phyloP scores from a whole-genome alignment of 1,140 invertebrate genomes.

The Drosophila navojoa region DNA sequence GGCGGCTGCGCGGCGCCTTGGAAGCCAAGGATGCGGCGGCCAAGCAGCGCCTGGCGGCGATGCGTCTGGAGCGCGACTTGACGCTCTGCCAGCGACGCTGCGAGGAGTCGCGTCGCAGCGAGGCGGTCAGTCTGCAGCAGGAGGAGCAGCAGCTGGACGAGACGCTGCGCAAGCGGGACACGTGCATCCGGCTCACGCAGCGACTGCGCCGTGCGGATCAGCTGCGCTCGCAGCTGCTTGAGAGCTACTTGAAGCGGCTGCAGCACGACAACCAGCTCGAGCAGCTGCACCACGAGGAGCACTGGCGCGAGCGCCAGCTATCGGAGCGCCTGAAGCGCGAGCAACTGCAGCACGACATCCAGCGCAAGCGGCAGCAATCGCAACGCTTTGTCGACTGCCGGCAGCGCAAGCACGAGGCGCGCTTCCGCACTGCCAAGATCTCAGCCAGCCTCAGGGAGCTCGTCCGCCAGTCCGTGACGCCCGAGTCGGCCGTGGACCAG shows the following conservation, averaged over 20 bases:
- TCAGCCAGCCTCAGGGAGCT: constrained; percentile 79
- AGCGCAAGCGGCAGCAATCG: constrained; percentile 60
- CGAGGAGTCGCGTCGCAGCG: constrained; percentile 69
- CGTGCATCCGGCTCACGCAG: constrained; percentile 65
- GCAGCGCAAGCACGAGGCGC: constrained; percentile 62
- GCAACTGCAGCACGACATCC: constrained; percentile 69
- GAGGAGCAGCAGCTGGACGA: constrained; percentile 77
- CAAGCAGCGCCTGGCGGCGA: constrained; percentile 58
- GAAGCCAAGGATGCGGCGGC: constrained; percentile 69
- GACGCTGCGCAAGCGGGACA: constrained; percentile 68
- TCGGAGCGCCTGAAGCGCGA: constrained; percentile 61
- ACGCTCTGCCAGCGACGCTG: constrained; percentile 61
- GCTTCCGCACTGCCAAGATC: constrained; percentile 75
- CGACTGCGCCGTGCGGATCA: constrained; percentile 72
- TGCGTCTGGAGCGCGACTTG: constrained; percentile 68
- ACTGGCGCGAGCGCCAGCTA: constrained; percentile 73
- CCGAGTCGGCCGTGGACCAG: constrained; percentile 54
- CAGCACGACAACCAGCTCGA: constrained; percentile 78
- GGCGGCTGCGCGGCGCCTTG: constrained; percentile 58
- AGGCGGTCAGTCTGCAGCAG: constrained; percentile 68
- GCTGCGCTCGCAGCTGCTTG: constrained; percentile 62
- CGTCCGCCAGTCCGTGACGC: constrained; percentile 76
- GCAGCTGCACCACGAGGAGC: constrained; percentile 79
- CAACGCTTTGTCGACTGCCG: constrained; percentile 72
- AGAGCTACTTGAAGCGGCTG: constrained; percentile 68